phyloP scores from a whole-genome alignment of 2,113 vertebrate genomes.

The Macquaria ambigua region DNA sequence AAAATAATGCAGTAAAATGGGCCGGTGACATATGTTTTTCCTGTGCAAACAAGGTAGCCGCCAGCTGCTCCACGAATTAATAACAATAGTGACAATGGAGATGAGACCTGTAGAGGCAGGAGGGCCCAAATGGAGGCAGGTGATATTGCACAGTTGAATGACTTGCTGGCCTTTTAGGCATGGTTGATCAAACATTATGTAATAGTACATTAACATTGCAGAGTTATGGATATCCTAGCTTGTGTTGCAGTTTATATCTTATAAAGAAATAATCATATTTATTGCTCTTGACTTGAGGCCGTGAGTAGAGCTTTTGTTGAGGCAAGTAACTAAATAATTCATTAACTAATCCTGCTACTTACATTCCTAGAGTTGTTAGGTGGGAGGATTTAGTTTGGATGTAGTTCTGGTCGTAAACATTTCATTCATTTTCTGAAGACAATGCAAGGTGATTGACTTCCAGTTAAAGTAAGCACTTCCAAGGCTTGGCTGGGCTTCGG shows the following conservation, averaged over 20 bases:
- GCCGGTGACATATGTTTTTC: constrained; percentile 1
- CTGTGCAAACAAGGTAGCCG: neutral
- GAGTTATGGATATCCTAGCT: neutral
- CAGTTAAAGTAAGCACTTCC: too few relatives aligned
- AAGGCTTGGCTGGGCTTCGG: neutral
- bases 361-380: neutral
- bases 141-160: neutral
- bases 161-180: neutral
- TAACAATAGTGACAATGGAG: neutral
- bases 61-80: neutral
- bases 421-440: neutral
- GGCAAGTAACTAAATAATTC: too few relatives aligned
- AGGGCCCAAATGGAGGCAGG: neutral
- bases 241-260: neutral
- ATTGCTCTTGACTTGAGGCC: neutral
- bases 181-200: neutral
- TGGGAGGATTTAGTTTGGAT: neutral
- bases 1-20: neutral
- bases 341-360: too few relatives aligned
- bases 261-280: neutral
- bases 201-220: neutral
- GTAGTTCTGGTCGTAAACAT: neutral
- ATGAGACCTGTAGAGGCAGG: neutral
- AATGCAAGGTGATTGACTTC: neutral
- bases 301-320: neutral